Evolutionary conservation across 2,113 vertebrate species (phyloP), one percentile per base, ranked within the genome.

Genomic region (Acrocephalus kingi): DNA sequence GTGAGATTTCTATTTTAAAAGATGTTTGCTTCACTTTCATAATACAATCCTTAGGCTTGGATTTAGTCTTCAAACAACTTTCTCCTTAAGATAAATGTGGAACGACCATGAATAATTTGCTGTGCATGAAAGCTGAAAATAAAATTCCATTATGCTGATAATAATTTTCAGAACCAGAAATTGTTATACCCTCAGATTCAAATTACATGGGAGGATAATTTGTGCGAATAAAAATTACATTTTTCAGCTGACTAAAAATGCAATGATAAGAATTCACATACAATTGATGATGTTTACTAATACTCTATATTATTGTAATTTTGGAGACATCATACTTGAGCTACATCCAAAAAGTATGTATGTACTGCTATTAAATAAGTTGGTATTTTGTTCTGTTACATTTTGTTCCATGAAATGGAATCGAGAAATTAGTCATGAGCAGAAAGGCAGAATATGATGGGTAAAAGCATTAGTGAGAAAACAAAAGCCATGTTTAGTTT

Each of bases 391-490:
- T 35, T 89, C 54, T 87, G 58, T 85, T 95, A 94, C 71, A 35
- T 35, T 35, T 35, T 35, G 35, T 35, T 35, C 82, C 75, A 30
- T 76, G 59, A 97, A 90, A 97, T 43, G 18, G 61, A 82, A 95
- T 88, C 12, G 56, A 95, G 83, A 86, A 93, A 91, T 71, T 61
- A 85, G 48, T 84, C 69, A 39, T 71, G 46, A 95, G 52, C 84
- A 97, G 79, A 86, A 95, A 92, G 84, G 66, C 90, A 93, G 85
- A 96, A 62, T 92, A 82, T 91, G 48, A 78, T 71, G 33, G n/a
- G n/a, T 43, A 94, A 92, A 89, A 88, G 24, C 48, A 77, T 76
- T 84, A 96, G 48, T 54, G 78, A 94, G 81, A 96, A 97, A 94
- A 81, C 46, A 95, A 11, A 94, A 93, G 55, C 41, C 15, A 8